phyloP scores from a whole-genome alignment of 2,113 vertebrate genomes.

The Sapayoa aenigma region DNA sequence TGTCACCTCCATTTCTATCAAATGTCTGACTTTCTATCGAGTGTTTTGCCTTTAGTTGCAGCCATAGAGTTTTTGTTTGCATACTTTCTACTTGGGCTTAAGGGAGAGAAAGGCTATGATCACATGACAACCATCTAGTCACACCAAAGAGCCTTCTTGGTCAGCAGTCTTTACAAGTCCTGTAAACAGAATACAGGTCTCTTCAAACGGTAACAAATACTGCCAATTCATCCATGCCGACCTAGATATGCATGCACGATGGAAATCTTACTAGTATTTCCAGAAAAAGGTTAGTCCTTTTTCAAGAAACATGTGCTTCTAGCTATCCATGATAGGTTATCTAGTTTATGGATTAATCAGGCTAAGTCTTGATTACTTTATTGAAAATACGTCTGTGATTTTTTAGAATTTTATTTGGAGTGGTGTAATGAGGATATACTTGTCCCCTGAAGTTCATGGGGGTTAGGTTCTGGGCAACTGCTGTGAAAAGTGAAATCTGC shows the following conservation, averaged over 20 bases:
- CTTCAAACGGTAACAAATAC: not conserved
- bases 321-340: not conserved
- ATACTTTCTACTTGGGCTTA: not conserved
- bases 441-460: too few species aligned
- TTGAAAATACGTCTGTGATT: not conserved
- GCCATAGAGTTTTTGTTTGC: not conserved
- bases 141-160: not conserved
- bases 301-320: not conserved
- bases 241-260: accelerated
- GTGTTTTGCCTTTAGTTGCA: not conserved
- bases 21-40: too few species aligned
- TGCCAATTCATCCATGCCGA: not conserved
- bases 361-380: not conserved
- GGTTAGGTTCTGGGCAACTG: too few species aligned
- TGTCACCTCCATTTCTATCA: not conserved
- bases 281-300: not conserved
- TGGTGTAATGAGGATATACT: not conserved
- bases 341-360: not conserved
- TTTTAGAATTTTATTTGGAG: not conserved
- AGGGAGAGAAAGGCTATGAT: not conserved
- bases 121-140: not conserved
- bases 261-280: not conserved
- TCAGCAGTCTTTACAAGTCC: not conserved
- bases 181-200: not conserved
- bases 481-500: too few species aligned